phyloP scores from a whole-genome alignment of 2,797 vertebrate genomes.

The Urocyon cinereoargenteus region DNA sequence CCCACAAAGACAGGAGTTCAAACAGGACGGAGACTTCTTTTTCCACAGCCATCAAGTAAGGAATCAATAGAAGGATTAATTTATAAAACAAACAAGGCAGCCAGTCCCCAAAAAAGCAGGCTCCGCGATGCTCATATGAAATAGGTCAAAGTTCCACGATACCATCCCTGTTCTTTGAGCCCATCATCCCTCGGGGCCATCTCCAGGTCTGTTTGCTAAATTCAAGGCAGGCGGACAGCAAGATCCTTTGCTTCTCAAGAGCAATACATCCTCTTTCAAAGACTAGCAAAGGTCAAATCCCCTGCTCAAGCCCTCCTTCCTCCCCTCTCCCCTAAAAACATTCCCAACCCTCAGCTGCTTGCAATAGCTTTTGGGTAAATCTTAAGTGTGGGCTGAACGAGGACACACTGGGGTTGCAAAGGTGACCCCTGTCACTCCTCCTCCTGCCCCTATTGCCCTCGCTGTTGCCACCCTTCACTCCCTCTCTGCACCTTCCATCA shows the following conservation, averaged over 20 bases:
- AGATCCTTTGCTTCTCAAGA: conserved; percentile 62
- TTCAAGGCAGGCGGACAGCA: conserved; percentile 50
- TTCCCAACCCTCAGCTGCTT: not conserved
- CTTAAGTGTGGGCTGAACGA: not conserved
- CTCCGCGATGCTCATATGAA: not conserved
- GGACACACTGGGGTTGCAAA: not conserved
- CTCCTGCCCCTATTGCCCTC: not conserved
- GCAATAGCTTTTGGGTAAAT: not conserved
- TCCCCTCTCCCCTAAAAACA: accelerated
- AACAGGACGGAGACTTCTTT: conserved; percentile 32
- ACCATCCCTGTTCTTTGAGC: conserved; percentile 48
- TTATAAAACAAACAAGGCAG: conserved; percentile 55
- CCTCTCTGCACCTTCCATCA: not conserved
- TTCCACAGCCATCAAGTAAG: conserved; percentile 16
- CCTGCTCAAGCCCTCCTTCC: not conserved
- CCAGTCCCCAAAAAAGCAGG: not conserved
- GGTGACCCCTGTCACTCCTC: not conserved
- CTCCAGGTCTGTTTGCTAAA: conserved; percentile 49
- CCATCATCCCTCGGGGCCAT: not conserved
- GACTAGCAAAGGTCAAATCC: conserved; percentile 47
- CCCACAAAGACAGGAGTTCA: conserved; percentile 20
- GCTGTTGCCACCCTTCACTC: too few relatives aligned
- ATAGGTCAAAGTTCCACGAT: conserved; percentile 44
- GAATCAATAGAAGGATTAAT: conserved; percentile 38
- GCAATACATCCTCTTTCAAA: conserved; percentile 53